Evolutionary conservation across 2,797 vertebrate species (phyloP).

Genomic region (Pangasius mekongensis): DNA sequence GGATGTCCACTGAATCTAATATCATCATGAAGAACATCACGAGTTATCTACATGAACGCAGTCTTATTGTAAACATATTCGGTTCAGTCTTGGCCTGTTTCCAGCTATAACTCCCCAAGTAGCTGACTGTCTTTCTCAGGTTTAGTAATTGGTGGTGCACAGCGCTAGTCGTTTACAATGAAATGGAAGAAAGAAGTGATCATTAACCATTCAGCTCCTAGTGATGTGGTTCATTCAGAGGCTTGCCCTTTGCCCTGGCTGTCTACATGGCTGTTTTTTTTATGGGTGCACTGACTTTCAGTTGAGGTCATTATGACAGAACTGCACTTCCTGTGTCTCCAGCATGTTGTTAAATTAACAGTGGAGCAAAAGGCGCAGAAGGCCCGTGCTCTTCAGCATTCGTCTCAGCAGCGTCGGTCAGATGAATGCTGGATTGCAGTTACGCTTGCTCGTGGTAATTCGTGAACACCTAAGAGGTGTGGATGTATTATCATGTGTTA

Average conservation of each 20-base stretch:
- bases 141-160: not conserved
- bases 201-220: not conserved
- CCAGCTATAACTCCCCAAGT: not conserved
- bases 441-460: not conserved
- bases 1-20: not conserved
- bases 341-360: conserved; percentile 23
- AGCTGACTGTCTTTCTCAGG: not conserved
- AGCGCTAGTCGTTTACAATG: not conserved
- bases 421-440: not conserved
- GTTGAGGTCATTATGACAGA: not conserved
- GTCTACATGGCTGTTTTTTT: not conserved
- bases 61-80: not conserved
- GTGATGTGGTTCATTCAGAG: not conserved
- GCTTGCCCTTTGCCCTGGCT: conserved; percentile 20
- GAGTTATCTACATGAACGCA: not conserved
- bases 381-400: not conserved
- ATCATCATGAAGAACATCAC: not conserved
- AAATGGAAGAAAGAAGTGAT: not conserved
- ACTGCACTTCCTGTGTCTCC: not conserved
- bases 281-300: conserved; percentile 14
- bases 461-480: not conserved
- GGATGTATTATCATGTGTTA: not conserved
- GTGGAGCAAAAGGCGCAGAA: conserved; percentile 6
- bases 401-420: not conserved
- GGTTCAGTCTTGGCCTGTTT: not conserved